These are phyloP conservation scores for Lepeophtheirus salmonis DNA, from an alignment of 1,140 invertebrate species.

Conservation along the genomic window DNA sequence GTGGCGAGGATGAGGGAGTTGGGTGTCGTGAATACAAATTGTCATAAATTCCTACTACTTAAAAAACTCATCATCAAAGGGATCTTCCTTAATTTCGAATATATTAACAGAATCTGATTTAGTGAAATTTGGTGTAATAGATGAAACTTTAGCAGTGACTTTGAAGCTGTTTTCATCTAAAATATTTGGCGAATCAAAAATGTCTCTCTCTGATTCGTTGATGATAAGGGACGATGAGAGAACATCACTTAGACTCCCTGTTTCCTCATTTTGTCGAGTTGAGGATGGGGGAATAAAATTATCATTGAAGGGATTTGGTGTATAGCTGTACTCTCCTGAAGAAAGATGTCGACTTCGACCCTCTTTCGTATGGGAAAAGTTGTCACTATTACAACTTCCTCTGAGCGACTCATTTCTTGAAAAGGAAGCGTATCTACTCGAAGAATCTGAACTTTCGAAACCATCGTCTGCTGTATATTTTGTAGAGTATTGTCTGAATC, in stretches of 20 bases:
- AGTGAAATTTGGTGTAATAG: neutral
- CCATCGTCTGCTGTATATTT: neutral
- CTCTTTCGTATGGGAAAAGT: neutral
- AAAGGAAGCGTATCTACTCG: neutral
- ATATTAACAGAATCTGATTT: constrained; percentile 19
- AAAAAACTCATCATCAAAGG: constrained; percentile 19
- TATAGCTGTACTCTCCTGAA: neutral
- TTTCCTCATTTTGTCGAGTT: neutral
- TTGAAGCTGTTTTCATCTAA: constrained; percentile 5
- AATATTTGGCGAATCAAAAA: neutral
- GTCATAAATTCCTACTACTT: too few species aligned
- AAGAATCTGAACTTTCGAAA: neutral
- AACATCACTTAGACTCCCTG: neutral
- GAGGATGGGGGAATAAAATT: neutral
- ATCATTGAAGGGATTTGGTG: neutral
- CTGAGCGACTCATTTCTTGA: neutral
- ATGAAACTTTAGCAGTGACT: neutral
- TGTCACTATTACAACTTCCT: too few species aligned
- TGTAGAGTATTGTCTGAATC: neutral
- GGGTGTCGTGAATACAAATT: too few species aligned
- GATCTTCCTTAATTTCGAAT: constrained; percentile 11
- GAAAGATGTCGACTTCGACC: neutral
- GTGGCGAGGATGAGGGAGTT: too few species aligned
- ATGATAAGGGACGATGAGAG: neutral
- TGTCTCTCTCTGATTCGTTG: neutral